Percentiles rank a stretch among this genome's conserved stretches.
These are phyloP conservation scores for Sebastes hopkinsi DNA, from an alignment of 2,797 vertebrate species.

Conservation along the genomic window DNA sequence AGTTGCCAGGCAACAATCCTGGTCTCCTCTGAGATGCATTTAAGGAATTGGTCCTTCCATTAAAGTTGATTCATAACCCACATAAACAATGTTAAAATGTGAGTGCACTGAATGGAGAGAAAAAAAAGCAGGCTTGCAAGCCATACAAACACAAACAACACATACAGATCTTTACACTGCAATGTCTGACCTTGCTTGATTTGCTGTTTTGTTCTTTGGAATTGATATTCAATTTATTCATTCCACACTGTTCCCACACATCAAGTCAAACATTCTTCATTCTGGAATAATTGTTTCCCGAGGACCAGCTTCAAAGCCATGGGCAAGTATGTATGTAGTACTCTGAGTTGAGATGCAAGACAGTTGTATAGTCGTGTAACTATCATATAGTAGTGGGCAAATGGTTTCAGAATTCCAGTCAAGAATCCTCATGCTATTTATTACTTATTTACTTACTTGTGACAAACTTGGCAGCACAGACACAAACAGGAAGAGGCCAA, in stretches of 20 bases:
- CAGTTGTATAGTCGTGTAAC: not conserved
- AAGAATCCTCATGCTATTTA: not conserved
- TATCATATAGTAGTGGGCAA: not conserved
- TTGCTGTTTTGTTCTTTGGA: not conserved
- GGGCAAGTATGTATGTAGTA: not conserved
- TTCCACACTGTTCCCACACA: not conserved
- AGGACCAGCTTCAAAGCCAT: not conserved
- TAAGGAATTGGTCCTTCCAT: constrained; percentile 15
- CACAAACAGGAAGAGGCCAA: constrained; percentile 11
- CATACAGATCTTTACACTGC: not conserved
- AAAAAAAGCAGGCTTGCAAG: not conserved
- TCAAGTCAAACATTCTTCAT: not conserved
- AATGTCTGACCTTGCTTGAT: not conserved
- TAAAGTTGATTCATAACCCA: constrained; percentile 9
- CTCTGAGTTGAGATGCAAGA: not conserved
- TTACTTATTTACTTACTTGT: not conserved
- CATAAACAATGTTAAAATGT: constrained; percentile 1
- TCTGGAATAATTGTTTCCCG: not conserved
- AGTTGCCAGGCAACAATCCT: not conserved
- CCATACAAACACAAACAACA: not conserved
- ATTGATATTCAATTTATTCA: not conserved
- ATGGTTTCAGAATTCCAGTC: not conserved
- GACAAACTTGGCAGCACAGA: constrained; percentile 5
- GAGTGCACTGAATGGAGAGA: not conserved
- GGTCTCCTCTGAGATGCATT: constrained; percentile 13